Evolutionary conservation across 2,888 invertebrate species (phyloP).

Genomic region (Chrysodeixis includens): DNA sequence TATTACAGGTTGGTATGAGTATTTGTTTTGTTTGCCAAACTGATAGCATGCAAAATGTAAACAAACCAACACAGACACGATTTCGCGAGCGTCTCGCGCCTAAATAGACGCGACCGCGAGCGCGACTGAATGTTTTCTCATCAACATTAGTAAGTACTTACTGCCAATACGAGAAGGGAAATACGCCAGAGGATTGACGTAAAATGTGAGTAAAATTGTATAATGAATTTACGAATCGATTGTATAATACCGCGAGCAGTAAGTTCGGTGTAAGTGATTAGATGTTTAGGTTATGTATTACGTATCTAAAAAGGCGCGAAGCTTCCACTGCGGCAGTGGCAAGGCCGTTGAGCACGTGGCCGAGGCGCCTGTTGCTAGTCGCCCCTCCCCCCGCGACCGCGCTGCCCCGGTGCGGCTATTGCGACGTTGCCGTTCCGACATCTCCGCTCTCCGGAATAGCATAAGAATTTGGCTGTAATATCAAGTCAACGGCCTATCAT

Average conservation of each 20-base stretch:
- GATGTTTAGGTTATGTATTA: conserved; percentile 51
- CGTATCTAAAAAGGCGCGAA: conserved; percentile 85
- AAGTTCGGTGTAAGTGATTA: conserved; percentile 34
- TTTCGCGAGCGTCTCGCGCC: conserved; percentile 16
- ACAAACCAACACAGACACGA: conserved; percentile 36
- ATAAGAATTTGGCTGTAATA: conserved; percentile 74
- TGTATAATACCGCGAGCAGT: conserved; percentile 34
- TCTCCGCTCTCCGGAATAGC: conserved; percentile 65
- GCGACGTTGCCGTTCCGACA: conserved; percentile 84
- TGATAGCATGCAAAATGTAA: conserved; percentile 42
- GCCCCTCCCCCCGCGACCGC: conserved; percentile 60
- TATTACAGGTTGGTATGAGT: background rate
- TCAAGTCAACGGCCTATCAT: conserved; percentile 68
- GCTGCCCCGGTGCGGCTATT: conserved; percentile 54
- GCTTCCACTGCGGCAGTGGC: conserved; percentile 80
- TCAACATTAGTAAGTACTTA: background rate
- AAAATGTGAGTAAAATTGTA: conserved; percentile 20
- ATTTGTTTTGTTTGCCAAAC: conserved; percentile 32
- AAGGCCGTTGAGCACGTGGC: conserved; percentile 86
- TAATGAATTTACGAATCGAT: conserved; percentile 37
- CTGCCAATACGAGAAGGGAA: conserved; percentile 11
- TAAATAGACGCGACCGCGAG: conserved; percentile 8
- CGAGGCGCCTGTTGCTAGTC: conserved; percentile 85
- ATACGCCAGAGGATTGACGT: conserved; percentile 18
- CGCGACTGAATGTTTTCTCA: conserved; percentile 18